Evolutionary conservation across 2,888 invertebrate species (phyloP).

Genomic region (Antitype chi): DNA sequence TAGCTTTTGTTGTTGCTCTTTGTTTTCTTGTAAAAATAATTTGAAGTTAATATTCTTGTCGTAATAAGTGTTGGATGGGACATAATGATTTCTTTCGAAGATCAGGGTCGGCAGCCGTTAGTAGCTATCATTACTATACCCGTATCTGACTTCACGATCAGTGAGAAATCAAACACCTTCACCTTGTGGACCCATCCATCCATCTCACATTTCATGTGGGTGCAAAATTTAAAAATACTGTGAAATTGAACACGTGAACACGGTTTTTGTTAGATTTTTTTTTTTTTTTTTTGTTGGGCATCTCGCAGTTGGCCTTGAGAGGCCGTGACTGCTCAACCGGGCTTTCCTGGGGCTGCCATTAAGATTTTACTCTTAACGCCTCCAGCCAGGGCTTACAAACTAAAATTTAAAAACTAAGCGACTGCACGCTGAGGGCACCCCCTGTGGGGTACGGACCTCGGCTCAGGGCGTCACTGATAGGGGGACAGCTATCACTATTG

Average conservation of each 20-base stretch:
- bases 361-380: no score
- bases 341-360: no score
- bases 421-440: no score
- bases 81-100: neutral
- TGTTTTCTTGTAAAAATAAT: neutral
- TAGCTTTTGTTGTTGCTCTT: neutral
- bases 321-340: no score
- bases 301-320: no score
- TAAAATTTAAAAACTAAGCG: no score
- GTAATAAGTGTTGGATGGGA: neutral
- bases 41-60: neutral
- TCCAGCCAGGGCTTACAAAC: no score
- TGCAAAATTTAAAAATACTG: neutral
- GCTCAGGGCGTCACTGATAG: no score
- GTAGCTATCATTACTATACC: neutral
- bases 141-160: neutral
- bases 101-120: neutral
- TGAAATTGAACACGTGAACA: neutral
- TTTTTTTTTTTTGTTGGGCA: no score
- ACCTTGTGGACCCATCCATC: neutral
- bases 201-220: neutral
- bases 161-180: neutral
- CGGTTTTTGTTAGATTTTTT: slow-evolving; percentile 2
- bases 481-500: no score
- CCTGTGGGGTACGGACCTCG: no score